Evolutionary conservation across 2,888 invertebrate species (phyloP).

Genomic region (Eupithecia vulgata): DNA sequence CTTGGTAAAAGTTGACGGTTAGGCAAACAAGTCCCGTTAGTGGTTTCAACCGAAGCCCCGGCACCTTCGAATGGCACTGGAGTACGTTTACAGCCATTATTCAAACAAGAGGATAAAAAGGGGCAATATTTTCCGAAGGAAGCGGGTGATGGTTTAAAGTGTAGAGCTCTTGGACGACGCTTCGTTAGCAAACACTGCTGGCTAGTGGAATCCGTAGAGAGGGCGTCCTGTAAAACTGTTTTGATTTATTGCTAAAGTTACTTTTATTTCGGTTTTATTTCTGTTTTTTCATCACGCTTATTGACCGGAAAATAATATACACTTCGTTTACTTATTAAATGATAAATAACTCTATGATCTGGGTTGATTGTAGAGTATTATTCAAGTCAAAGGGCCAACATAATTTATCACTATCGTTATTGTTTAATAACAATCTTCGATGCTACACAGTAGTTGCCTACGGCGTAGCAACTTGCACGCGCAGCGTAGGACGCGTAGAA

Average conservation of each 20-base stretch:
- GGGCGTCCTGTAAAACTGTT: conserved; percentile 12
- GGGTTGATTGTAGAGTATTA: neutral
- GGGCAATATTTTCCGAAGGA: conserved; percentile 82
- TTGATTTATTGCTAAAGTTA: conserved; percentile 11
- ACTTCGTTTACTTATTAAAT: neutral
- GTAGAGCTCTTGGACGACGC: conserved; percentile 78
- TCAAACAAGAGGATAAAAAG: conserved; percentile 84
- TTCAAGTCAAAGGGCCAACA: neutral
- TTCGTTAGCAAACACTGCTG: conserved; percentile 82
- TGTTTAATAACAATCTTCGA: neutral
- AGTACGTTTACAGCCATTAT: conserved; percentile 82
- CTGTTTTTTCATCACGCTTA: neutral
- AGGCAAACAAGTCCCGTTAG: conserved; percentile 80
- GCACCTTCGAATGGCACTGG: conserved; percentile 79
- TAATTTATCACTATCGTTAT: neutral
- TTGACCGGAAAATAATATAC: neutral
- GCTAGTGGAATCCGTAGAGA: conserved; percentile 59
- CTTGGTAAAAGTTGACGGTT: conserved; percentile 78
- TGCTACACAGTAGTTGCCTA: neutral
- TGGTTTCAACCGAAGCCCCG: conserved; percentile 69
- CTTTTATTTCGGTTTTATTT: neutral
- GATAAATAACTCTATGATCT: neutral
- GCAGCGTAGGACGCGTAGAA: neutral
- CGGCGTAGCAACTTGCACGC: neutral
- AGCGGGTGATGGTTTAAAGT: conserved; percentile 82